Base-by-base conservation (phyloP, 2,113 vertebrate species). In the Porphyrio hochstetteri region DNA sequence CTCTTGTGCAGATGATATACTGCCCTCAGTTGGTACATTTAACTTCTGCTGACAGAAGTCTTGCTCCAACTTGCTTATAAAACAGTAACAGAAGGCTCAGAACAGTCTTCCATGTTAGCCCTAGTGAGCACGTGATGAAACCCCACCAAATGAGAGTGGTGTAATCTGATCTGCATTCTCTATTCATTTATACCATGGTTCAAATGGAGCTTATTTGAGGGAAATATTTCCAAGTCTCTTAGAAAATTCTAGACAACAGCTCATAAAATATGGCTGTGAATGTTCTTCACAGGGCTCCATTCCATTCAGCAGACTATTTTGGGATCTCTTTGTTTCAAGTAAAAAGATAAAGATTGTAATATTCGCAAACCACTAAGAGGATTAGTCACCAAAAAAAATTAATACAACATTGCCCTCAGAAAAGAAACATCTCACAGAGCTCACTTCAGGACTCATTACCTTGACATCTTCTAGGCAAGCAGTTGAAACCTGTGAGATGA, bases 1-100 rank as follows among this genome's bases (percentile, higher is more conserved):
- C 59, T 93, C 80, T 82, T 84, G 68, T 91, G 83, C 52, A 97
- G 83, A 97, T 96, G 86, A 96, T 94, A 92, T 71, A 93, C 96
- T 97, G 95, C 93, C 96, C 95, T 96, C 95, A 95, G 3, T 84
- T 78, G 95, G 93, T 94, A 23, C 69, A 40, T 69, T 81, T 81
- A 83, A 78, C 60, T 96, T 86, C 86, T 87, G 84, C 95, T 95
- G 89, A 92, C 53, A 29, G 48, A 71, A 86, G 72, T 84, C 65
- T 69, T 86, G 48, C 82, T 86, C 68, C 76, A 92, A 44, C 72
- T 86, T 88, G 40, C 56, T 64, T n/a, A 13, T 78, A 86, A 88
- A 88, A 27, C 35, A 76, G 77, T 53, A 72, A 90, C 68, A 88
- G 90, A 83, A 93, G 79, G 80, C 85, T 76, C 57, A 52, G 56